Conservation (phyloP, 2,888 invertebrate genomes). For the Pachymerium ferrugineum region DNA sequence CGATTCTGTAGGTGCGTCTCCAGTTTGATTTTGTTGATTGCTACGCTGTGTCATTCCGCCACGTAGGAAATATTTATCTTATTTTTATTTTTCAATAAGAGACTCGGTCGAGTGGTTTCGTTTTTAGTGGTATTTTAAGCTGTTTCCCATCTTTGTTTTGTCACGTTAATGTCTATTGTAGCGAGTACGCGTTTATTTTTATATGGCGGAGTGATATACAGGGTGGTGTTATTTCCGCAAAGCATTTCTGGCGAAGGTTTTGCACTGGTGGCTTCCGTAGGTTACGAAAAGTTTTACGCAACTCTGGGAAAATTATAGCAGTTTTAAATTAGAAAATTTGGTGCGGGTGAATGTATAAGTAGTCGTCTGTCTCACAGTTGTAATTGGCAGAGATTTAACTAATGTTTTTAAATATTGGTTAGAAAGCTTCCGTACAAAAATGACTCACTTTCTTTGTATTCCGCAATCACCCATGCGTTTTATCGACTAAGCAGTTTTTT, state of each 20-base stretch:
- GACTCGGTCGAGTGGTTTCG: too few species aligned
- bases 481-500: neutral
- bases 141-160: too few species aligned
- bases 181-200: too few species aligned
- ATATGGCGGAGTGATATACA: neutral
- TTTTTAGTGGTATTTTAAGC: neutral
- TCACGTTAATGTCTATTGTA: neutral
- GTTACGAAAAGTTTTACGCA: neutral
- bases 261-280: neutral
- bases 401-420: neutral
- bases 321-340: too few species aligned
- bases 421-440: neutral
- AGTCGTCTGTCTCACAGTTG: too few species aligned
- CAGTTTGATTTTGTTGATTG: neutral
- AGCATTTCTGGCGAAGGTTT: neutral
- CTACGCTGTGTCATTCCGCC: neutral
- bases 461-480: too few species aligned
- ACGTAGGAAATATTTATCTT: neutral
- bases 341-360: too few species aligned
- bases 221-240: neutral
- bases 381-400: too few species aligned
- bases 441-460: neutral
- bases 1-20: constrained; percentile 15
- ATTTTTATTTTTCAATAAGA: neutral
- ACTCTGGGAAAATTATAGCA: neutral